phyloP scores from a whole-genome alignment of 2,888 invertebrate genomes.

The Drosophila limbata region DNA sequence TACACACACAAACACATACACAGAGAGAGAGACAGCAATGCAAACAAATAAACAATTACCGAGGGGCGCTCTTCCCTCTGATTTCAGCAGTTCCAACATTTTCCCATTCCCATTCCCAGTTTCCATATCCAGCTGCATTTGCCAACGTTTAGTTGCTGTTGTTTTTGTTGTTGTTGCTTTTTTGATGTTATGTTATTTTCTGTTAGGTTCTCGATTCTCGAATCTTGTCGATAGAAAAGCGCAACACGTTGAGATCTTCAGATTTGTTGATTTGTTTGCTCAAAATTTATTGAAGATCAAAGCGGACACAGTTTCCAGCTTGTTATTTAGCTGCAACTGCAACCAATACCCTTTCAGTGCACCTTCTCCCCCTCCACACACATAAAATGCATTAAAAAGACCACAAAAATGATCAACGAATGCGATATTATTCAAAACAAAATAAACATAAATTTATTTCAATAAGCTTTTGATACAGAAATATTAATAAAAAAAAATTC shows the following conservation, averaged over 20 bases:
- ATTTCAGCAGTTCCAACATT: constrained; percentile 21
- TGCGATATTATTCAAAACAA: constrained; percentile 52
- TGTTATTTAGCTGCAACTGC: constrained; percentile 45
- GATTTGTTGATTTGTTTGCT: constrained; percentile 71
- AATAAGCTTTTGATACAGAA: not conserved
- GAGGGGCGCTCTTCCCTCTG: constrained; percentile 36
- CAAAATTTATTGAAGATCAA: constrained; percentile 75
- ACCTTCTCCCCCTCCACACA: not conserved
- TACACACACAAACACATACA: constrained; percentile 4
- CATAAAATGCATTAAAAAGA: not conserved
- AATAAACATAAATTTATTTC: constrained; percentile 53
- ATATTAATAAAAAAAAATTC: not conserved
- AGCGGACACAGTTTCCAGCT: constrained; percentile 58
- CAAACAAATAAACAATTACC: constrained; percentile 77
- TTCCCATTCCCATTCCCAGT: constrained; percentile 18
- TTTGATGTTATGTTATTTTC: constrained; percentile 45
- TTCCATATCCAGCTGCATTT: constrained; percentile 57
- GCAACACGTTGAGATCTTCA: constrained; percentile 54
- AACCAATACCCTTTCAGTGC: not conserved
- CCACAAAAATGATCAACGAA: constrained; percentile 43
- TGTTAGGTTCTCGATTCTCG: constrained; percentile 31
- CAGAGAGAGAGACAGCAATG: constrained; percentile 47
- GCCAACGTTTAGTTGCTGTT: constrained; percentile 56
- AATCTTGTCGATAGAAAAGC: constrained; percentile 45
- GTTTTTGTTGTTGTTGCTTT: constrained; percentile 37